These are phyloP conservation scores for Lepidocyrtoides sp. DNA, from an alignment of 2,888 invertebrate species.

Conservation along the genomic window DNA sequence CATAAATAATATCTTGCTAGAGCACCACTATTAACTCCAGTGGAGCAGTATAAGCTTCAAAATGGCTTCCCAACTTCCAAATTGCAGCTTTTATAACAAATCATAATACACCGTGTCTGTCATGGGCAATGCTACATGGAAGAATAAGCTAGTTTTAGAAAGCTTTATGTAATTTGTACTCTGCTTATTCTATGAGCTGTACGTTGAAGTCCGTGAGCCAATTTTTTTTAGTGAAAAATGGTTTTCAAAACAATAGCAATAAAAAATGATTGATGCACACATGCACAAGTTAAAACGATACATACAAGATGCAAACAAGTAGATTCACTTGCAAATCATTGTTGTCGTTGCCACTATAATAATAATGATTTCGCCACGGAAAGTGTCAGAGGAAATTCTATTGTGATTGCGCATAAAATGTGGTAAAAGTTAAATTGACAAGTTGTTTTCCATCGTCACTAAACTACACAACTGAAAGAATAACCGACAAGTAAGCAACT, in stretches of 20 bases:
- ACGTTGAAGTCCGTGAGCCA: conserved; percentile 51
- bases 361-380: neutral
- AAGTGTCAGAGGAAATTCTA: conserved; percentile 9
- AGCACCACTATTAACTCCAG: neutral
- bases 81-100: neutral
- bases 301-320: neutral
- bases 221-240: conserved; percentile 5
- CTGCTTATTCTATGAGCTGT: neutral
- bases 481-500: neutral
- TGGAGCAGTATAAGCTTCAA: neutral
- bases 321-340: neutral
- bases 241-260: conserved; percentile 16
- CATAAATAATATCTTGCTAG: too few relatives aligned
- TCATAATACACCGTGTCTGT: neutral
- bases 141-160: conserved; percentile 21
- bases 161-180: conserved; percentile 5
- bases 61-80: conserved; percentile 12
- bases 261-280: conserved; percentile 35
- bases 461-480: neutral
- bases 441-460: neutral
- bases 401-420: conserved; percentile 12
- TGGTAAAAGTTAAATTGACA: conserved; percentile 38
- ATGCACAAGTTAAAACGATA: too few relatives aligned
- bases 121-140: neutral
- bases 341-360: neutral